Conservation (phyloP, 2,797 vertebrate genomes). For the Gila robusta region DNA sequence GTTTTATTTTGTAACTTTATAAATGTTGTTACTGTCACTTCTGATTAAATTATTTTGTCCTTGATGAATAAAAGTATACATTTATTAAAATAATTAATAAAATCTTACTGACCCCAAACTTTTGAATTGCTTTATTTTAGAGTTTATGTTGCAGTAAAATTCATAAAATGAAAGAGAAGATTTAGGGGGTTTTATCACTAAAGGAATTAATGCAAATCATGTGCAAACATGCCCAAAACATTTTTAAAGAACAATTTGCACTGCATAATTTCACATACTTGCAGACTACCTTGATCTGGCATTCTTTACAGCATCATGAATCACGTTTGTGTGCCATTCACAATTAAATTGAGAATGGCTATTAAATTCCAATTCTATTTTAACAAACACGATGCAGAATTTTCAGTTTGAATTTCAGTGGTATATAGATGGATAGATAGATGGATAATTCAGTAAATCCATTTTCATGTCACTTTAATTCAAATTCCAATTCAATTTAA, state of each 20-base stretch:
- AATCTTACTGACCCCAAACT: neutral
- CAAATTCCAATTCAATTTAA: neutral
- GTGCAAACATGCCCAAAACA: neutral
- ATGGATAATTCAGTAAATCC: neutral
- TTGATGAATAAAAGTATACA: neutral
- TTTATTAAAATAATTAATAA: neutral
- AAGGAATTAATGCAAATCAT: neutral
- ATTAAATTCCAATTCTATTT: neutral
- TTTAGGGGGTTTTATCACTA: neutral
- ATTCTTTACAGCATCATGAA: neutral
- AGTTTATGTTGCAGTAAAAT: neutral
- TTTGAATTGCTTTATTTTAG: neutral
- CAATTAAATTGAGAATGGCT: neutral
- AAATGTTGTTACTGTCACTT: neutral
- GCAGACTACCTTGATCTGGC: neutral
- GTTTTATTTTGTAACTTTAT: neutral
- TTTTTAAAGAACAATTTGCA: neutral
- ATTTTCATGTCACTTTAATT: neutral
- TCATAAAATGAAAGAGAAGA: neutral
- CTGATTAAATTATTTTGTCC: neutral
- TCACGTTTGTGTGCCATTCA: neutral
- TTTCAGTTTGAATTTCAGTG: neutral
- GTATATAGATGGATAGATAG: neutral
- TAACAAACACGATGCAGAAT: neutral
- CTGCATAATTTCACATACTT: neutral